phyloP scores from a whole-genome alignment of 2,113 vertebrate genomes.

The Dipodomys ordii region DNA sequence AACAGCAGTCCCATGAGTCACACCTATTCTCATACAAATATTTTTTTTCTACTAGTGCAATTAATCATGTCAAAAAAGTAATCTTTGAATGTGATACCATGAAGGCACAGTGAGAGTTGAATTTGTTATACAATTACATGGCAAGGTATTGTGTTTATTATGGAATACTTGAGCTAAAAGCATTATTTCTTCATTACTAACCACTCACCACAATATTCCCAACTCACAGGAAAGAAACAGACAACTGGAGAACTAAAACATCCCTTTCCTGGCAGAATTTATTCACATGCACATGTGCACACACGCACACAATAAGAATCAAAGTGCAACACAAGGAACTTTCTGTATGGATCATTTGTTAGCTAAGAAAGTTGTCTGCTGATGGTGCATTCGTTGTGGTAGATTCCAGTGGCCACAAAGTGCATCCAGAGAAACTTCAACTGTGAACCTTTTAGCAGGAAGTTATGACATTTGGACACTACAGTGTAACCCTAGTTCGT shows the following conservation, averaged over 20 bases:
- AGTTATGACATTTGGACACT: background rate
- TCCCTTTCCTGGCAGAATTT: slow-evolving; percentile 21
- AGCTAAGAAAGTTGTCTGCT: background rate
- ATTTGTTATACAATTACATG: background rate
- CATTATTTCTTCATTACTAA: slow-evolving; percentile 20
- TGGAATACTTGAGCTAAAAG: slow-evolving; percentile 11
- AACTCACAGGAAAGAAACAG: slow-evolving; percentile 37
- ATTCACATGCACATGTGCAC: background rate
- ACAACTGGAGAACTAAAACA: slow-evolving; percentile 30
- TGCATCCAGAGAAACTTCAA: background rate
- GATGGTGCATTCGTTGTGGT: background rate
- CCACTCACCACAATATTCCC: background rate
- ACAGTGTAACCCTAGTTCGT: background rate
- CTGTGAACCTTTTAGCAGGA: slow-evolving; percentile 8
- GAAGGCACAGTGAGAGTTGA: slow-evolving; percentile 50
- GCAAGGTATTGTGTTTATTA: slow-evolving; percentile 26
- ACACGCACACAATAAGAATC: background rate
- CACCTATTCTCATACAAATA: background rate
- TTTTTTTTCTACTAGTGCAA: slow-evolving; percentile 40
- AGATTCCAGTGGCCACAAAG: background rate
- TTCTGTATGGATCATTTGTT: slow-evolving; percentile 33
- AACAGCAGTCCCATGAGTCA: slow-evolving; percentile 37
- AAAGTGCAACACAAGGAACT: background rate
- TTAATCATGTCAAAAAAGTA: slow-evolving; percentile 42
- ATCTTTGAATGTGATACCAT: slow-evolving; percentile 27